phyloP scores from a whole-genome alignment of 2,888 invertebrate species.

The Tribolium freemani region DNA sequence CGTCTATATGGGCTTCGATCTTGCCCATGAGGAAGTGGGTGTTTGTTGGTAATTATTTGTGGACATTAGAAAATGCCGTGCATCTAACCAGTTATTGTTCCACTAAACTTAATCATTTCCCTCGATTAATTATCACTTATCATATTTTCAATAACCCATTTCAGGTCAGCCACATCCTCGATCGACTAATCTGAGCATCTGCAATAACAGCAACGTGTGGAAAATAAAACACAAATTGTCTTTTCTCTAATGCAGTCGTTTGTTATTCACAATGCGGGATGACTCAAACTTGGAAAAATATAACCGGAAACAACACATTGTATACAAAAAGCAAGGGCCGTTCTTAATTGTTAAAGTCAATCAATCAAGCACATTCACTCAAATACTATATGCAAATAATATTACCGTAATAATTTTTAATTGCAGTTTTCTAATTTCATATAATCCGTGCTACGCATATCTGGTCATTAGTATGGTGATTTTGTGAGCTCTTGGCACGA shows the following conservation, averaged over 20 bases:
- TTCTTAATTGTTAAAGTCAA: slow-evolving; percentile 32
- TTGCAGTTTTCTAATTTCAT: slow-evolving; percentile 1
- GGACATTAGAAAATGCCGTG: slow-evolving; percentile 34
- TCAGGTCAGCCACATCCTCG: slow-evolving; percentile 23
- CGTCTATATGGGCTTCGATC: slow-evolving; percentile 53
- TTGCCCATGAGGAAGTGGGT: slow-evolving; percentile 55
- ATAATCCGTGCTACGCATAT: not conserved
- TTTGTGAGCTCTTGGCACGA: no score
- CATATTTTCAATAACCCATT: slow-evolving; percentile 16
- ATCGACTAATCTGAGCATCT: not conserved
- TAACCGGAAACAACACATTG: slow-evolving; percentile 45
- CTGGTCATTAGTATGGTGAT: no score
- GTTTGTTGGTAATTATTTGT: slow-evolving; percentile 38
- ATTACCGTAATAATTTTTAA: slow-evolving; percentile 19
- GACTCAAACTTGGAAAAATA: slow-evolving; percentile 49
- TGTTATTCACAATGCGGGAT: slow-evolving; percentile 40
- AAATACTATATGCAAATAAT: slow-evolving; percentile 16
- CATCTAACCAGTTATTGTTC: slow-evolving; percentile 36
- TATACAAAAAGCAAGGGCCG: slow-evolving; percentile 44
- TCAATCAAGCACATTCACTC: slow-evolving; percentile 39
- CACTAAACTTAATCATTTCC: slow-evolving; percentile 33
- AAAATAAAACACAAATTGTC: slow-evolving; percentile 19
- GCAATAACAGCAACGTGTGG: not conserved
- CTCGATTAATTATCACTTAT: slow-evolving; percentile 32
- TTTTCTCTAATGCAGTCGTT: slow-evolving; percentile 1